Evolutionary conservation across 2,797 vertebrate genomes (phyloP), one percentile per base, ranked within the genome.

Genomic region (Mus minutoides): DNA sequence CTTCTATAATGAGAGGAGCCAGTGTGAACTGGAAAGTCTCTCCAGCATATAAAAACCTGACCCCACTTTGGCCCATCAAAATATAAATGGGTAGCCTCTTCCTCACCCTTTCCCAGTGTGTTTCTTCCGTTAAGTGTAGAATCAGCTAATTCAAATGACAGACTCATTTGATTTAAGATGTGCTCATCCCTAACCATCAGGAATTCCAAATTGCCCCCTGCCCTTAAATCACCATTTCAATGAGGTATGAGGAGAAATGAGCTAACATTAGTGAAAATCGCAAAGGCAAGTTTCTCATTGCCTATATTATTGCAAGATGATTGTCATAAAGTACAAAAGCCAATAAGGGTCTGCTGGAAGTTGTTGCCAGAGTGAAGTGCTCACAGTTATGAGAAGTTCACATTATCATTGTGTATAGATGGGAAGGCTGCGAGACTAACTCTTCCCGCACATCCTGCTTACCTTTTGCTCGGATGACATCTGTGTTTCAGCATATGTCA

Each of bases 401-500:
- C 73, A 46, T 82, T 52, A 31, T n/a, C 90, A 22, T 73, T 92
- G n/a, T 62, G 37, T 37, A 40, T 52, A 79, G 19, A 69, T 52
- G 46, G 85, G 60, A 88, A 88, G 75, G 88, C 69, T 46, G 34
- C 4, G 71, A 82, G 71, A 31, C 49, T 4, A 43, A 14, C 49
- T 90, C 56, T 90, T 78, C 43, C 14, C 80, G 58, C 52, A 75
- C 85, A 92, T 95, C 92, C 88, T 69, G 77, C 76, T 92, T 46
- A 29, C 87, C 60, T 71, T 87, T 49, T 56, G 0, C 77, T 88
- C 91, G 79, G 86, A 95, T 86, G 85, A 69, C 93, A 88, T 92
- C 86, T 96, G 77, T 82, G 56, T 96, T 95, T 96, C 91, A 95
- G 88, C 92, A 87, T 60, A 88, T 94, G 95, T 95, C 96, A 95